Evolutionary conservation across 1,140 invertebrate species (phyloP), one percentile per base, ranked within the genome.

Genomic region (Apis cerana): DNA sequence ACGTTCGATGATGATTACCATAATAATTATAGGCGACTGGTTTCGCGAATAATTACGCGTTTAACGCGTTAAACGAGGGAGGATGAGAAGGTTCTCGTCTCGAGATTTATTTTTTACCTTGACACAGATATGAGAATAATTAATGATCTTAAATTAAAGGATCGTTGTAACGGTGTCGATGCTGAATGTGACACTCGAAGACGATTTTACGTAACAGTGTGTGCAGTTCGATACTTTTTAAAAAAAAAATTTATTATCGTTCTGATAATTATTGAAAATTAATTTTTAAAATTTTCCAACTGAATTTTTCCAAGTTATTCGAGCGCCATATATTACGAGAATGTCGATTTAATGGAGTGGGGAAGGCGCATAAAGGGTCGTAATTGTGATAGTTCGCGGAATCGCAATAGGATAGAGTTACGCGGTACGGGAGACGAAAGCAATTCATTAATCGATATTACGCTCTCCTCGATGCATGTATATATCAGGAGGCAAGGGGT

Each of bases 11-110:
- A 5, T 33, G 13, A 43, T 77, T 77, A 56, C 52, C 21, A 17
- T n/a, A 64, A 17, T 50, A 78, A 69, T 78, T 78, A 58, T 23
- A 21, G 52, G 56, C 8, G 48, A 69, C 75, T 69, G 75, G 75
- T 78, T 58, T 58, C 27, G 52, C 52, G 52, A 56, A 58, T 78
- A 69, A 77, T 69, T 23, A 48, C 52, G 52, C 21, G 21, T 33
- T 77, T 68, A 56, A 48, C 50, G n/a, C 13, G 1, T 61, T 61
- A 48, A 15, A n/a, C 21, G 15, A 21, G 8, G 71, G 48, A 13
- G 8, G 71, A 61, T 19, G 33, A 19, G 56, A 61, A 17, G 9
- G 9, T 3, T 17, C 33, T 0, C 33, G 27, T 27, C 19, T 19
- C 43, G n/a, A 17, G 62, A 43, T 27, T 54, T 23, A 67, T 21